Evolutionary conservation across 2,888 invertebrate genomes (phyloP).

Genomic region (Subacronicta megacephala): DNA sequence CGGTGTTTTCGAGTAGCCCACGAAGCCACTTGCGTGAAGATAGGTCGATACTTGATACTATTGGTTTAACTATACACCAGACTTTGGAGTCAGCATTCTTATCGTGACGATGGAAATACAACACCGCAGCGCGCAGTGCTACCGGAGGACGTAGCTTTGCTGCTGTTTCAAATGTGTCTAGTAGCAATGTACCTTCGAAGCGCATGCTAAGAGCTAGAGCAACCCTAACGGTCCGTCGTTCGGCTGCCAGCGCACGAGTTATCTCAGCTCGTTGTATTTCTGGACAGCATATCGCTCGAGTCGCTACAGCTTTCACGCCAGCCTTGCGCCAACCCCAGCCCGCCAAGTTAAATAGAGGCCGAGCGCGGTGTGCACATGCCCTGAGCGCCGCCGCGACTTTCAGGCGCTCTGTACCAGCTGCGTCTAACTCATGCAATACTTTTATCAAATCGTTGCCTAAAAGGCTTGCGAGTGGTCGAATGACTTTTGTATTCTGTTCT

Average conservation of each 20-base stretch:
- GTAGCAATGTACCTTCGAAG: neutral
- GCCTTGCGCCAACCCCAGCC: slow-evolving; percentile 61
- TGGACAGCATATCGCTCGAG: slow-evolving; percentile 62
- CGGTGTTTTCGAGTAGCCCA: slow-evolving; percentile 29
- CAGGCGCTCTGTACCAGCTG: slow-evolving; percentile 25
- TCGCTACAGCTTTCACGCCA: slow-evolving; percentile 73
- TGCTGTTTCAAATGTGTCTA: slow-evolving; percentile 29
- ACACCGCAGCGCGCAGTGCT: slow-evolving; percentile 63
- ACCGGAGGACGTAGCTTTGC: slow-evolving; percentile 35
- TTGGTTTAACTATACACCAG: slow-evolving; percentile 67
- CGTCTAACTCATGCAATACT: slow-evolving; percentile 46
- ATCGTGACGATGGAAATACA: slow-evolving; percentile 52
- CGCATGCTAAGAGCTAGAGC: slow-evolving; percentile 60
- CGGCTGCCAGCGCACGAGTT: slow-evolving; percentile 57
- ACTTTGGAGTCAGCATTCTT: slow-evolving; percentile 51
- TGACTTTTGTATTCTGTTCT: slow-evolving; percentile 29
- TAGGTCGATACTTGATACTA: slow-evolving; percentile 58
- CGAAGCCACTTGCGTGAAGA: slow-evolving; percentile 33
- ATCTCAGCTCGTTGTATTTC: slow-evolving; percentile 47
- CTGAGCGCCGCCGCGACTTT: slow-evolving; percentile 61
- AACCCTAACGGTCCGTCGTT: slow-evolving; percentile 63
- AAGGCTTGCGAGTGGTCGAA: slow-evolving; percentile 46
- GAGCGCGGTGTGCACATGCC: slow-evolving; percentile 66
- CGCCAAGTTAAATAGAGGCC: slow-evolving; percentile 62
- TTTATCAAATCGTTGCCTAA: slow-evolving; percentile 33